Evolutionary conservation across 2,888 invertebrate genomes (phyloP).

Genomic region (Aromia moschata): DNA sequence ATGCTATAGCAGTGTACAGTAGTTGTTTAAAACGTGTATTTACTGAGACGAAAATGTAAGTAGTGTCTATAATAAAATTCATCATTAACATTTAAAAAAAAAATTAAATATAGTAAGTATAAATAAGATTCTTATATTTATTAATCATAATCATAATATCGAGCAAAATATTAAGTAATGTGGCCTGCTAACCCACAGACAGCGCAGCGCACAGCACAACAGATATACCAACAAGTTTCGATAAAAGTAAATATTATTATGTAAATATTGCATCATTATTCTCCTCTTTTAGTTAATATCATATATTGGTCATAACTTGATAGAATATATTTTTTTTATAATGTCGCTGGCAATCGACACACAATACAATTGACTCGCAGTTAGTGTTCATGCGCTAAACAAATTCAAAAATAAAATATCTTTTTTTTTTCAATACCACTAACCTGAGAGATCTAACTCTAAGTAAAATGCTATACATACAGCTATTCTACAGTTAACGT

Average conservation of each 20-base stretch:
- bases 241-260: conserved; percentile 32
- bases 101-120: conserved; percentile 29
- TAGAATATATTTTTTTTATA: conserved; percentile 28
- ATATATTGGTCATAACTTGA: conserved; percentile 22
- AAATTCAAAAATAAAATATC: conserved; percentile 57
- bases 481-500: conserved; percentile 63
- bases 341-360: conserved; percentile 59
- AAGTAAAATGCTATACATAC: conserved; percentile 65
- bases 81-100: conserved; percentile 21
- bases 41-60: conserved; percentile 25
- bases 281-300: conserved; percentile 18
- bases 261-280: conserved; percentile 37
- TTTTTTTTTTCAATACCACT: conserved; percentile 60
- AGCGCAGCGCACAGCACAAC: conserved; percentile 49
- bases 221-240: conserved; percentile 37
- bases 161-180: conserved; percentile 53
- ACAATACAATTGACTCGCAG: conserved; percentile 63
- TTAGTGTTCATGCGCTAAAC: conserved; percentile 61
- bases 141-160: conserved; percentile 39
- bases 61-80: background rate
- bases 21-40: conserved; percentile 20
- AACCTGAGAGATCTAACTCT: conserved; percentile 63
- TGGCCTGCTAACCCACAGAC: conserved; percentile 54
- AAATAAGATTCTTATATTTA: conserved; percentile 35
- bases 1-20: conserved; percentile 28